phyloP scores from a whole-genome alignment of 2,888 invertebrate species.

The Cantharis nigra region DNA sequence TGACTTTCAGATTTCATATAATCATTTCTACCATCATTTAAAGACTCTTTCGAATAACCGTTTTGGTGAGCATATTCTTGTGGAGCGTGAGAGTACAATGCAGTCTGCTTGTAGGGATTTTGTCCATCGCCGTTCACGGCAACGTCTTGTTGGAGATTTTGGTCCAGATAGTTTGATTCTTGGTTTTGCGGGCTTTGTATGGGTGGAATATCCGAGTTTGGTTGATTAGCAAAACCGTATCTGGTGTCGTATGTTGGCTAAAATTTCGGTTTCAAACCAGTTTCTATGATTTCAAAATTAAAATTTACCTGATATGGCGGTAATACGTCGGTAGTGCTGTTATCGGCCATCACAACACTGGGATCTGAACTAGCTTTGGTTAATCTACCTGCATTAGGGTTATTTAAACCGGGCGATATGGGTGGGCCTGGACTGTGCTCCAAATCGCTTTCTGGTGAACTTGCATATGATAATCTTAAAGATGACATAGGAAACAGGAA shows the following conservation, averaged over 20 bases:
- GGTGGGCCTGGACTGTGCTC: conserved; percentile 81
- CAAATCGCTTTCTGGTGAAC: conserved; percentile 94
- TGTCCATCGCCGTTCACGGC: conserved; percentile 42
- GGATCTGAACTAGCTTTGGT: conserved; percentile 91
- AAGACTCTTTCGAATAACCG: conserved; percentile 25
- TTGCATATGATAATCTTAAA: conserved; percentile 91
- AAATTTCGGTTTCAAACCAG: conserved; percentile 7
- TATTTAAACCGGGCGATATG: conserved; percentile 61
- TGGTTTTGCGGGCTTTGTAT: conserved; percentile 40
- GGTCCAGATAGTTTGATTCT: conserved; percentile 48
- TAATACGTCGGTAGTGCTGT: conserved; percentile 72
- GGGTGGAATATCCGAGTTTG: conserved; percentile 35
- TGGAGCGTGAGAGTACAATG: conserved; percentile 33
- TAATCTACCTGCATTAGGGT: conserved; percentile 56
- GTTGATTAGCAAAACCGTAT: conserved; percentile 49
- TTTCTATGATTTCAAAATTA: background rate
- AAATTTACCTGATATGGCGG: conserved; percentile 83
- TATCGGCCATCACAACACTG: conserved; percentile 91
- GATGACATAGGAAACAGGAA: conserved; percentile 98
- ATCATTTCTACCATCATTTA: conserved; percentile 31
- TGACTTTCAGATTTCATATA: conserved; percentile 46
- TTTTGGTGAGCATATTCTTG: conserved; percentile 36
- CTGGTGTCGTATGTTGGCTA: conserved; percentile 54
- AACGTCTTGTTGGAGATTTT: conserved; percentile 46
- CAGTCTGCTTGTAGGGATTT: conserved; percentile 42